A percentile compares a stretch with the other conserved stretches of the same genome.
Conservation (phyloP, 2,113 vertebrate genomes). For the Xenopus laevis region DNA sequence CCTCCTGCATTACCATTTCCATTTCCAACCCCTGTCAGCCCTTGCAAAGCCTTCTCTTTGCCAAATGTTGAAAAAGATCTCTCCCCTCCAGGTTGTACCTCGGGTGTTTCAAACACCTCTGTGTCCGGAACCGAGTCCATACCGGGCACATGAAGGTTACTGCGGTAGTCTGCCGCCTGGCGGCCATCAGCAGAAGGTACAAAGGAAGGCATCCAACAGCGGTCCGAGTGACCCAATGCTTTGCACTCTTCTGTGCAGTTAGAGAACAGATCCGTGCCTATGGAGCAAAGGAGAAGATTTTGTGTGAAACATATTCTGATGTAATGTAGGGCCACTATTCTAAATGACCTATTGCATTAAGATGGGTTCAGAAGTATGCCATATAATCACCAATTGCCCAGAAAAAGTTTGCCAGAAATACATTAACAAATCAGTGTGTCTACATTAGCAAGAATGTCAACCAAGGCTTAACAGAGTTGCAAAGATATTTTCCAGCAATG, state of each 20-base stretch:
- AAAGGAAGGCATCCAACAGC: slow-evolving; percentile 99
- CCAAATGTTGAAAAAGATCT: slow-evolving; percentile 95
- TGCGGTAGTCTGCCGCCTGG: slow-evolving; percentile 95
- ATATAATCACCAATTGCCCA: too few species aligned
- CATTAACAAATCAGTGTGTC: too few species aligned
- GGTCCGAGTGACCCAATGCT: slow-evolving; percentile 95
- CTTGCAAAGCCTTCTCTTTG: slow-evolving; percentile 91
- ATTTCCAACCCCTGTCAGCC: slow-evolving; percentile 39
- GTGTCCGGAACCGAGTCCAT: slow-evolving; percentile 98
- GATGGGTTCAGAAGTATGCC: too few species aligned
- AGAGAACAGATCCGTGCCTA: slow-evolving; percentile 93
- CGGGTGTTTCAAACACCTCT: slow-evolving; percentile 90
- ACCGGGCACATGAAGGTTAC: slow-evolving; percentile 96
- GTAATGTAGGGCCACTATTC: background rate
- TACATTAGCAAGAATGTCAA: too few species aligned
- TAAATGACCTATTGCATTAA: too few species aligned
- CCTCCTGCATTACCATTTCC: slow-evolving; percentile 24
- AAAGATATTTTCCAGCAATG: too few species aligned
- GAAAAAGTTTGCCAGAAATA: too few species aligned
- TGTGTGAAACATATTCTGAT: background rate
- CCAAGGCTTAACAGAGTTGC: too few species aligned
- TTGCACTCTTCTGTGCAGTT: slow-evolving; percentile 99
- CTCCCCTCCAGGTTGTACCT: slow-evolving; percentile 77
- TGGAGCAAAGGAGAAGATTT: slow-evolving; percentile 46
- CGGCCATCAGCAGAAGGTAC: slow-evolving; percentile 83